Base-by-base conservation (phyloP, 2,113 vertebrate genomes). In the Gopherus flavomarginatus region DNA sequence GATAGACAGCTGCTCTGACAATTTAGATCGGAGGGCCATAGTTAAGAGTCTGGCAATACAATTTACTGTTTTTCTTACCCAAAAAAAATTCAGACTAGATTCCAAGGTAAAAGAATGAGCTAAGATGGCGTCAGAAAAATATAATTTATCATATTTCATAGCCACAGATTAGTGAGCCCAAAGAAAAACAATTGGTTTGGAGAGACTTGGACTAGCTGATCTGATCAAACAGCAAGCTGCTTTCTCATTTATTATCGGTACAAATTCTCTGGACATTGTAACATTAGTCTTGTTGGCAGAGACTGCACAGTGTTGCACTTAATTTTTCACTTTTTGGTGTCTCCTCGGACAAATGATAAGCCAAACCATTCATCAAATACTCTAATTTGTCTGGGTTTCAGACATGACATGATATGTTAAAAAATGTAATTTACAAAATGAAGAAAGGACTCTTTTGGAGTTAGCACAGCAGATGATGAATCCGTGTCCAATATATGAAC, bases 381-480 rank as follows among this genome's bases (percentile, higher is more conserved):
- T 5, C 1, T 91, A 65, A 85, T 47, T 16, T n/a, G 9, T 79
- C 49, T 97, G 26, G 92, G 80, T 79, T 95, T 96, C 50, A 87
- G 92, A 90, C 27, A 17, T 77, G 4, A 80, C 86, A 78, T 50
- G 44, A 69, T n/a, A 0, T 44, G 3, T 93, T 54, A 78, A 65
- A 88, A 83, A 97, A 95, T 54, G 19, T 92, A n/a, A 17, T 57
- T 72, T 69, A 85, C 16, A 49, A 21, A 96, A 92, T 80, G 47
- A 54, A 12, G 44, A 89, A 90, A 69, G 17, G 42, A 95, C 6
- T 31, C 12, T 81, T 96, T 92, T 4, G 84, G 85, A 95, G 11
- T 94, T 95, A 19, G 87, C 19, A 38, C 11, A 80, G 3, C 7
- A 90, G 27, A 52, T 90, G 42, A 78, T 86, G n/a, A 92, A 92